Evolutionary conservation across 2,797 vertebrate genomes (phyloP).

Genomic region (Triplophysa bombifrons): DNA sequence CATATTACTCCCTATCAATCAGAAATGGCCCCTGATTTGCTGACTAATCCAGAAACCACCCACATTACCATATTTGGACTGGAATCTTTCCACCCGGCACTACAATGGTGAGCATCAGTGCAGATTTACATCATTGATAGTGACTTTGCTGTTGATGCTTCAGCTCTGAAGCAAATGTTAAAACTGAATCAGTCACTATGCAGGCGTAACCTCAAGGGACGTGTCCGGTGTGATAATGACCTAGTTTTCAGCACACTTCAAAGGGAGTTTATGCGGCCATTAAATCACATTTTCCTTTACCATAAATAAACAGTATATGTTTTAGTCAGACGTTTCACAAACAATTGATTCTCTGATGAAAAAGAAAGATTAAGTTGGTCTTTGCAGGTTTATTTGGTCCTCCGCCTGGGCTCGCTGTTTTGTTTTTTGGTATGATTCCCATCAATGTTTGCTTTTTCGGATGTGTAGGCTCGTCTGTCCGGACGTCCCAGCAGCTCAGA

Average conservation of each 20-base stretch:
- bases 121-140: constrained; percentile 13
- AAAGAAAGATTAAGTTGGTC: background rate
- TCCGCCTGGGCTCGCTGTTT: too few species aligned
- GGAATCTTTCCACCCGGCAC: constrained; percentile 70
- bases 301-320: background rate
- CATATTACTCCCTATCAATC: constrained; percentile 67
- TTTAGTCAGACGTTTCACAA: background rate
- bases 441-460: constrained; percentile 5
- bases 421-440: background rate
- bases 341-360: background rate
- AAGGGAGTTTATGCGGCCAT: background rate
- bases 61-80: constrained; percentile 81
- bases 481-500: constrained; percentile 93
- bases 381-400: background rate
- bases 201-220: background rate
- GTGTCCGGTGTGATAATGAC: background rate
- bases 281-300: background rate
- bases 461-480: constrained; percentile 83
- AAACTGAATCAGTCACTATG: background rate
- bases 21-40: constrained; percentile 85
- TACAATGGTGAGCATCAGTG: constrained; percentile 87
- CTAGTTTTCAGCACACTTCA: background rate
- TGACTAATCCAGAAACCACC: constrained; percentile 78
- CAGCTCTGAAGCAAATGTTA: background rate
- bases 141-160: background rate